Conservation (phyloP, 2,113 vertebrate genomes). For the Anoplopoma fimbria region DNA sequence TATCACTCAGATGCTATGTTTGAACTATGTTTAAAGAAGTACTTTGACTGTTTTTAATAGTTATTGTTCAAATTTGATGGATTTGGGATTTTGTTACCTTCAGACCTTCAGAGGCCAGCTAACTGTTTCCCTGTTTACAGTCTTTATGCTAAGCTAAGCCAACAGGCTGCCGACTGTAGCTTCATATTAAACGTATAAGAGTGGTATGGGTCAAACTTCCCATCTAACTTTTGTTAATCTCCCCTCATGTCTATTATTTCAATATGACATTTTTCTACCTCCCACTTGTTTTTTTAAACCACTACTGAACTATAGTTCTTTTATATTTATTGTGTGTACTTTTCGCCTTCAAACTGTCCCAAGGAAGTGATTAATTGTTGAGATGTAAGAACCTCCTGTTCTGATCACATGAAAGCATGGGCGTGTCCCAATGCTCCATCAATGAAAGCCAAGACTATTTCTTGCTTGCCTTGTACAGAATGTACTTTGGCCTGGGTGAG, state of each 20-base stretch:
- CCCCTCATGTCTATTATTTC: background rate
- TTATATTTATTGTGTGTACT: background rate
- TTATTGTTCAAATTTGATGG: background rate
- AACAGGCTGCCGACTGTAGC: background rate
- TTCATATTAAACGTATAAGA: background rate
- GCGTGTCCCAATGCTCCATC: background rate
- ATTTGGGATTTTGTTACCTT: background rate
- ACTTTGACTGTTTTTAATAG: background rate
- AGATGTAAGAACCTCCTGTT: background rate
- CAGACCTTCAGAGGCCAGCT: background rate
- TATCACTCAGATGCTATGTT: too few relatives aligned
- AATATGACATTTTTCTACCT: background rate
- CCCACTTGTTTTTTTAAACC: background rate
- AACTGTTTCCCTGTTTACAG: background rate
- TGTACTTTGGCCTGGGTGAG: too few relatives aligned
- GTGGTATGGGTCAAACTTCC: background rate
- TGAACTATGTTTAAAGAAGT: background rate
- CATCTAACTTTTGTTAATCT: background rate
- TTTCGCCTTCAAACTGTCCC: slow-evolving; percentile 7
- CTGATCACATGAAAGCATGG: slow-evolving; percentile 4
- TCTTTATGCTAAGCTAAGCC: background rate
- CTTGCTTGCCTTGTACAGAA: background rate
- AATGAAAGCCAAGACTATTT: background rate
- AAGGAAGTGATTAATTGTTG: background rate
- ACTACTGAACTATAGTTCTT: background rate